Base-by-base conservation (phyloP, 2,888 invertebrate genomes). In the Andrena camellia region DNA sequence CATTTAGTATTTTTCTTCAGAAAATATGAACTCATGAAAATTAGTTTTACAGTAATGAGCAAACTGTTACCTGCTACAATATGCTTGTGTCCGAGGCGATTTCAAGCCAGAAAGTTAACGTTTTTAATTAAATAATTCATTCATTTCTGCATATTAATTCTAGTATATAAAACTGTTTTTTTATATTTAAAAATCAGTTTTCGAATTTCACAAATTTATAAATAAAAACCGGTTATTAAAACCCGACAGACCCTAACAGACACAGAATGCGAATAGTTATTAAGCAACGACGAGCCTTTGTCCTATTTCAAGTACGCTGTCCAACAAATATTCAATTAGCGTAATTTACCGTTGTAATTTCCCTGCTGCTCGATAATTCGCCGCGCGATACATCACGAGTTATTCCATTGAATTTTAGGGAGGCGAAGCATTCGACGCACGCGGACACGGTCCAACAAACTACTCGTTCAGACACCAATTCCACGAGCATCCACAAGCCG, bases 401-500 rank as follows among this genome's bases (percentile, higher is more conserved):
- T 75, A 71, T 80, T 83, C 80, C 79, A 64, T 66, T 69, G 84
- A 80, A 83, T 86, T 83, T 84, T 73, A 76, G 74, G 81, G 84
- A 84, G 74, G 67, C 68, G 74, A 78, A 77, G 75, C 74, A 74
- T 71, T 66, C 79, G 66, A 78, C 33, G 35, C 73, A 48, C 54
- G 76, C 64, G 68, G 85, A 84, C 78, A 79, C 69, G 81, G 74
- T 83, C 83, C 85, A 81, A 81, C 77, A 87, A 87, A 84, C 89
- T 90, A 90, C 86, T 89, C 87, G 84, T 84, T 88, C 85, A 81
- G 77, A 87, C 86, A 84, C 64, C 81, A 84, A 83, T 83, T 82
- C 86, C 77, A 82, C 77, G 72, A 76, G 73, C 78, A 74, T 79
- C 75, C 42, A 42, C 42, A 42, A 42, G 79, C 78, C 83, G 83